phyloP scores from a whole-genome alignment of 2,113 vertebrate genomes.

The Nipponia nippon region DNA sequence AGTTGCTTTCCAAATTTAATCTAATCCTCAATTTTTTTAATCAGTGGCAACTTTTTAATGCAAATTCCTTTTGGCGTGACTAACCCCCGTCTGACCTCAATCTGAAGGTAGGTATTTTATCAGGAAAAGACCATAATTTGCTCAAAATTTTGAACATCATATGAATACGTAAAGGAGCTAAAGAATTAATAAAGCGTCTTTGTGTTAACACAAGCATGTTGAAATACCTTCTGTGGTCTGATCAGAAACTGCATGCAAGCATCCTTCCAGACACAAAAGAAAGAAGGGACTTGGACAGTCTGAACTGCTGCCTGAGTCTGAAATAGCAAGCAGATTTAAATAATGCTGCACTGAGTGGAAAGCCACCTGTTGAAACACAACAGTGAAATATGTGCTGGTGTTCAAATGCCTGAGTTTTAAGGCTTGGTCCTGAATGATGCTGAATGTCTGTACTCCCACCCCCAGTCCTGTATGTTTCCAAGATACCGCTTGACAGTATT shows the following conservation, averaged over 20 bases:
- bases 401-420: neutral
- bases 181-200: neutral
- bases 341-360: neutral
- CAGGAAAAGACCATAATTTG: neutral
- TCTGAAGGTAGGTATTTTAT: neutral
- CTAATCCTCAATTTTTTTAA: neutral
- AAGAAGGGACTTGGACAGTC: neutral
- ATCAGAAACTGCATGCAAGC: neutral
- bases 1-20: neutral
- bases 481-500: neutral
- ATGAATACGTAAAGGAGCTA: neutral
- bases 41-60: neutral
- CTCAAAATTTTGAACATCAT: neutral
- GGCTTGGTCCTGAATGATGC: neutral
- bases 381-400: neutral
- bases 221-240: neutral
- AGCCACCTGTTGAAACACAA: neutral
- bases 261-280: neutral
- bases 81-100: neutral
- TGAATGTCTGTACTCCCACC: neutral
- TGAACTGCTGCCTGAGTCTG: neutral
- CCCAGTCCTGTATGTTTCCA: neutral
- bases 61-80: neutral
- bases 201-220: neutral
- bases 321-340: neutral